Base-by-base conservation (phyloP, 2,797 vertebrate species). In the Spondyliosoma cantharus region DNA sequence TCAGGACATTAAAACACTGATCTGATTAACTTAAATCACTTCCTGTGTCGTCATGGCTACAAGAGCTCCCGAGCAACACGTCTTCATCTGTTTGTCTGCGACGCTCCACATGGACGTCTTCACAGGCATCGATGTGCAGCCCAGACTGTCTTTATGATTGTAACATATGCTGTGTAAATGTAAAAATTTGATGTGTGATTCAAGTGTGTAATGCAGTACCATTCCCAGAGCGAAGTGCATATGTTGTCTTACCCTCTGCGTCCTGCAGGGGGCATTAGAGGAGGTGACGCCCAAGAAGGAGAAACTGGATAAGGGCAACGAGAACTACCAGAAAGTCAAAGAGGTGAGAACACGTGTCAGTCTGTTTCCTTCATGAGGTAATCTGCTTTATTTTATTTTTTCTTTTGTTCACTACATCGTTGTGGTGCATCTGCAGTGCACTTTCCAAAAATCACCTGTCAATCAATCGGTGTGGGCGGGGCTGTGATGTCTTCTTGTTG, bases 281-380 rank as follows among this genome's bases (percentile, higher is more conserved):
- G 91, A 91, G 0, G 3, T 67, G 0, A 79, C 83, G 0, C 85
- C 91, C 3, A 94, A 92, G 84, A 95, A 94, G 65, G 93, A 94
- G 66, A 95, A 93, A 75, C 53, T 73, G 74, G 96, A 97, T 82
- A 98, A 97, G 85, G 96, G 95, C 93, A 98, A 96, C 0, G 97
- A 99, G 92, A 99, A 96, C 93, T 99, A 99, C 86, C 96, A 97
- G 93, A 95, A 95, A 71, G 96, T 98, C 80, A 99, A 97, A 91
- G 97, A 97, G 95, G 91, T 92, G 74, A 92, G 91, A 64, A 8
- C 22, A 5, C 7, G 5, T 0, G 14, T 65, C 9, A 19, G 0
- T 45, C 27, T 61, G 29, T 42, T 56, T n/a, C 8, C 43, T 58
- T 65, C 17, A 20, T 4, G 16, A 43, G 4, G 14, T 37, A 5